These are phyloP conservation scores for Pocota personata DNA, from an alignment of 2,888 invertebrate species.

Conservation along the genomic window DNA sequence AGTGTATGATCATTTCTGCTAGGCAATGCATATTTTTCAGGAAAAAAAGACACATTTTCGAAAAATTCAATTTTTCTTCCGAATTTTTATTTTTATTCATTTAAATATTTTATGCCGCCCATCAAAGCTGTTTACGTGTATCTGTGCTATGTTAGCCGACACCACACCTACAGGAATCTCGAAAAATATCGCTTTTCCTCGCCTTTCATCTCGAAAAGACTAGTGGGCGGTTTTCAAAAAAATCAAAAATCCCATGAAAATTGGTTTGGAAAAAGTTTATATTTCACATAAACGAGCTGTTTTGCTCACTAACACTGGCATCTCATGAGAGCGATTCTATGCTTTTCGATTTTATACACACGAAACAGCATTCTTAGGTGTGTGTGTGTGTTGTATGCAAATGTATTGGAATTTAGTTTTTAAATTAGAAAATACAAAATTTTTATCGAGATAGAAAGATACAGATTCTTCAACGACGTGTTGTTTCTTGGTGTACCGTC, in stretches of 20 bases:
- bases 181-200: conserved; percentile 21
- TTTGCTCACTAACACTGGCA: conserved; percentile 67
- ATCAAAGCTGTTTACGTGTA: conserved; percentile 15
- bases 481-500: conserved; percentile 82
- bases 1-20: conserved; percentile 9
- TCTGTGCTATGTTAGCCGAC: conserved; percentile 66
- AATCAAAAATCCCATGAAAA: conserved; percentile 46
- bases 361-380: neutral
- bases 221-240: conserved; percentile 60
- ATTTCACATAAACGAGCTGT: conserved; percentile 75
- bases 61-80: conserved; percentile 46
- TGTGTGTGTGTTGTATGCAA: conserved; percentile 37
- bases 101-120: conserved; percentile 33
- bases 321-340: neutral
- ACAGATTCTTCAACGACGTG: conserved; percentile 81
- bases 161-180: conserved; percentile 69
- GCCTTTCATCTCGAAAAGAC: conserved; percentile 47
- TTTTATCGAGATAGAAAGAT: conserved; percentile 78
- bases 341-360: neutral
- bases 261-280: conserved; percentile 74
- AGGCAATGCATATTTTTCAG: conserved; percentile 47
- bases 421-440: conserved; percentile 77
- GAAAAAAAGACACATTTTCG: conserved; percentile 2
- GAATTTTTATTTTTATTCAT: conserved; percentile 54
- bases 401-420: conserved; percentile 63